Evolutionary conservation across 1,140 invertebrate genomes (phyloP), one percentile per base, ranked within the genome.

Genomic region (Heliconius melpomene): DNA sequence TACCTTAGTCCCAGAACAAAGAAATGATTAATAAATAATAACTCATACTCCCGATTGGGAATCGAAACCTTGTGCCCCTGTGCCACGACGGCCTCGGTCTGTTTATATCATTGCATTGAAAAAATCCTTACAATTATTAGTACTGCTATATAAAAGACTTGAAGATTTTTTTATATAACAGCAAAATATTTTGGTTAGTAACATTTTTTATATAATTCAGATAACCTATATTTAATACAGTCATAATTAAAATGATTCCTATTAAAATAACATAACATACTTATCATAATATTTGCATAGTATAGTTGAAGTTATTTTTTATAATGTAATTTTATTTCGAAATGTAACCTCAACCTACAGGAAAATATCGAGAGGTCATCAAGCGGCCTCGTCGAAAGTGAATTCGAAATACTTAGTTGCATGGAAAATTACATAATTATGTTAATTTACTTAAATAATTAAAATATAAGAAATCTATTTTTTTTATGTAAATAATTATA

Each of bases 391-490:
- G 60, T 66, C 60, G 23, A 29, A 66, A 66, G 26, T 66, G 60
- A 16, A 29, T 66, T 26, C 23, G 60, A 66, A 66, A 66, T 66
- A 29, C 60, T 66, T 26, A 29, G 26, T 66, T 26, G 26, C 60
- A 66, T 29, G 60, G 57, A 60, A 60, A 60, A 60, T 60, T 60
- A 13, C 57, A 60, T 60, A 60, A 60, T 60, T 60, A 60, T 60
- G 57, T 60, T 9, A 60, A 60, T 60, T 60, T 60, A 3, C 7
- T 26, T 26, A 26, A 60, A 60, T 60, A 23, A 60, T 60, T 26
- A 11, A 32, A 60, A 60, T 60, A 9, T 16, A 46, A 46, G 40
- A 46, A 46, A 46, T 13, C 3, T 46, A 46, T 46, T 16, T 46
- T 46, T 46, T 16, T 6, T 6, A 13, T 16, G 11, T 46, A 46